A percentile compares a stretch with the other conserved stretches of the same genome.
Evolutionary conservation across 1,140 invertebrate genomes (phyloP).

Genomic region (Mercenaria mercenaria): DNA sequence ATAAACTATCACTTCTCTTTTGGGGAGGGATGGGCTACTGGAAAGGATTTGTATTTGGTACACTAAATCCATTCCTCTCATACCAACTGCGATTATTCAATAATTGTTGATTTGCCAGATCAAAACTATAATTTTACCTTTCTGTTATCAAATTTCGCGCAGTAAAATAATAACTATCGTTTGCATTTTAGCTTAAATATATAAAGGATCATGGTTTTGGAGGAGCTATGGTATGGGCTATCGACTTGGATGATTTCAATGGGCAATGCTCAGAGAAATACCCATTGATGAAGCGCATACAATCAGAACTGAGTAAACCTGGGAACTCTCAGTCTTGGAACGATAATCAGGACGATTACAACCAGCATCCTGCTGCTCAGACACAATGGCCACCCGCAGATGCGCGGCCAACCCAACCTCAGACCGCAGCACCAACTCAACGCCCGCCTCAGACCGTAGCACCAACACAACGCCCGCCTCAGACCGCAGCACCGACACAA

Average conservation of each 20-base stretch:
- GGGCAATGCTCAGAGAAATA: neutral
- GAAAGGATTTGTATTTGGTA: no score
- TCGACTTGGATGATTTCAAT: slow-evolving; percentile 55
- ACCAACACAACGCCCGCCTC: neutral
- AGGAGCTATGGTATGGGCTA: slow-evolving; percentile 54
- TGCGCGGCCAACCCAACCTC: neutral
- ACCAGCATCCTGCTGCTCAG: neutral
- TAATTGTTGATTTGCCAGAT: no score
- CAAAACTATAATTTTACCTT: no score
- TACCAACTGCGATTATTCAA: no score
- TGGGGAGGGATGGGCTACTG: no score
- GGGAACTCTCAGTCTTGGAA: neutral
- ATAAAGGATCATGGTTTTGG: slow-evolving; percentile 22
- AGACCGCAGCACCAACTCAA: neutral
- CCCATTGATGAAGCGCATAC: slow-evolving; percentile 29
- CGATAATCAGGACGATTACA: neutral
- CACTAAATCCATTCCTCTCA: no score
- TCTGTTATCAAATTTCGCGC: no score
- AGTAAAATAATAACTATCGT: no score
- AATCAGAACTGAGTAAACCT: no score
- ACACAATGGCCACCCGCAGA: neutral
- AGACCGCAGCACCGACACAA: neutral
- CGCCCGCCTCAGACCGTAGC: neutral
- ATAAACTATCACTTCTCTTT: no score
- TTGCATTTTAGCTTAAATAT: slow-evolving; percentile 43